Percentiles rank a stretch among this genome's conserved stretches.
phyloP scores from a whole-genome alignment of 2,888 invertebrate species.

The Lasioglossum pauxillum region DNA sequence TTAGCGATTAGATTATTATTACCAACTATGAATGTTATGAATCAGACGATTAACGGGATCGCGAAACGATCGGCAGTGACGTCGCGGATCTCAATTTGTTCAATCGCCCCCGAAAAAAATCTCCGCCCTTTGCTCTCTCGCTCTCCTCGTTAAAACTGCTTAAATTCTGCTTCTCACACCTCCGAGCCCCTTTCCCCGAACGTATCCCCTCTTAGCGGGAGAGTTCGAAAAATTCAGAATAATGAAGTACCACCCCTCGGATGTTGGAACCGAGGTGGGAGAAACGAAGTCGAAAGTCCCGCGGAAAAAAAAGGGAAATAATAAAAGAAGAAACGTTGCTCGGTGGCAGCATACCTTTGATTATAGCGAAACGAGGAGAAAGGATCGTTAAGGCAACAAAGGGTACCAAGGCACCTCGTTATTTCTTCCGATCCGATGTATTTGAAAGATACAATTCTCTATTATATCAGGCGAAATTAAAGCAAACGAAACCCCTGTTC shows the following conservation, averaged over 20 bases:
- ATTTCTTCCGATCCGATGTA: conserved; percentile 39
- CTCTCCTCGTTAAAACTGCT: conserved; percentile 51
- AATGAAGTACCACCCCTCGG: conserved; percentile 30
- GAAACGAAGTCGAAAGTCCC: conserved; percentile 35
- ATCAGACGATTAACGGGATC: conserved; percentile 23
- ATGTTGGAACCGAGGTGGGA: conserved; percentile 28
- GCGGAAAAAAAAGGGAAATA: not conserved
- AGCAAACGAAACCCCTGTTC: conserved; percentile 7
- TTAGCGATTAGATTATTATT: not conserved
- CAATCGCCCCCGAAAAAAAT: not conserved
- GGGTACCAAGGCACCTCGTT: conserved; percentile 44
- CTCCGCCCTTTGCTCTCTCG: conserved; percentile 24
- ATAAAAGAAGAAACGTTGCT: not conserved
- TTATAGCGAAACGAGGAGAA: conserved; percentile 48
- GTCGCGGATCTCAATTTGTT: not conserved
- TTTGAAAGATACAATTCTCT: conserved; percentile 18
- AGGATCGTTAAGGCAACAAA: conserved; percentile 49
- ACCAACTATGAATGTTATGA: not conserved
- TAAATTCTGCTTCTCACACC: conserved; percentile 39
- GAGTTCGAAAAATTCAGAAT: conserved; percentile 45
- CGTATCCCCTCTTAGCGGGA: conserved; percentile 25
- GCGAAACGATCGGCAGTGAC: conserved; percentile 52
- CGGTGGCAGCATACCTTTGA: conserved; percentile 24
- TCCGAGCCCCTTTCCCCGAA: not conserved
- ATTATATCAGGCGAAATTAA: conserved; percentile 8